Conservation (phyloP, 2,797 vertebrate genomes). For the Poliocrania exsul region DNA sequence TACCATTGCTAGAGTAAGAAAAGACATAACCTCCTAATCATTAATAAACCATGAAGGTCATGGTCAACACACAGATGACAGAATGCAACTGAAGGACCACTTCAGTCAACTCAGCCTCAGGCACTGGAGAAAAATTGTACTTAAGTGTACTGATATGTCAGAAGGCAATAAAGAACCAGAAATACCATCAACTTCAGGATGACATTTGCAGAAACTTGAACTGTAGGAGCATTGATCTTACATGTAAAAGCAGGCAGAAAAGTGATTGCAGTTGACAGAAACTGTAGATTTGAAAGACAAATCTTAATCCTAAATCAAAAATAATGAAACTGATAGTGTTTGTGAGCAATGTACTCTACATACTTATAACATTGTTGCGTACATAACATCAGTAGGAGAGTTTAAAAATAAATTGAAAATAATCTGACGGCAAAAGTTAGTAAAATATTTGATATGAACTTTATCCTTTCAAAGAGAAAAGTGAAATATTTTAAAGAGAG, state of each 20-base stretch:
- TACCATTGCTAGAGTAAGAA: neutral
- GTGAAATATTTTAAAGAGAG: neutral
- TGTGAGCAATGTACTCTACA: constrained; percentile 11
- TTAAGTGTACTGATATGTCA: constrained; percentile 53
- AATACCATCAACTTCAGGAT: constrained; percentile 55
- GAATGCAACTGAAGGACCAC: constrained; percentile 47
- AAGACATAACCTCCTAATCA: constrained; percentile 31
- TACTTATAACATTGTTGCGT: neutral
- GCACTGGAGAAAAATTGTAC: constrained; percentile 56
- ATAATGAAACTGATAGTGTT: constrained; percentile 6
- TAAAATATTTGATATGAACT: neutral
- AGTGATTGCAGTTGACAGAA: constrained; percentile 14
- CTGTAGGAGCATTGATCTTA: constrained; percentile 44
- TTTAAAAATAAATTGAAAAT: constrained; percentile 36
- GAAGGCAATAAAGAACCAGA: constrained; percentile 56
- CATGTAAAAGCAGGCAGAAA: constrained; percentile 32
- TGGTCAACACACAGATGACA: constrained; percentile 54
- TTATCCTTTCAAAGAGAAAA: neutral
- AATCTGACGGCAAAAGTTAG: neutral
- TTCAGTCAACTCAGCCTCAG: constrained; percentile 56
- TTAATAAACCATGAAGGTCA: constrained; percentile 67
- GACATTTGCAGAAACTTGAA: constrained; percentile 31
- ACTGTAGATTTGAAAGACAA: constrained; percentile 36
- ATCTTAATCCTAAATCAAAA: constrained; percentile 48
- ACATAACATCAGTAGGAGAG: neutral